These are phyloP conservation scores for Lepeophtheirus salmonis DNA, from an alignment of 1,140 invertebrate genomes.

Conservation along the genomic window DNA sequence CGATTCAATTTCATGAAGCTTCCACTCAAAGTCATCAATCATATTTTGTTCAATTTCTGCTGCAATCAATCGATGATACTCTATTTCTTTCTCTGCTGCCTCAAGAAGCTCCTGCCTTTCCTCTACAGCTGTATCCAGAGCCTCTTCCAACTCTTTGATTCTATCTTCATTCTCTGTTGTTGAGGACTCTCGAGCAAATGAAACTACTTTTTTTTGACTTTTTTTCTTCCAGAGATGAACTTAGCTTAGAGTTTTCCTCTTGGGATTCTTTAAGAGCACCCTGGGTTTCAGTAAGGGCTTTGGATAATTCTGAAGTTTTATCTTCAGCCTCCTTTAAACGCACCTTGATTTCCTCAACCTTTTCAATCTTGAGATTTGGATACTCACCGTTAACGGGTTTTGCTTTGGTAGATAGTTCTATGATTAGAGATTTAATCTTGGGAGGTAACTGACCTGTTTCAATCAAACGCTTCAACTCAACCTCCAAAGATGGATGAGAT, in stretches of 20 bases:
- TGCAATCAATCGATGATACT: conserved; percentile 15
- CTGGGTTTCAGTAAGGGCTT: not conserved
- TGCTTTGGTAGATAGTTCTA: not conserved
- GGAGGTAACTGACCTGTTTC: not conserved
- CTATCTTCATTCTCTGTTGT: not conserved
- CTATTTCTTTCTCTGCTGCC: conserved; percentile 11
- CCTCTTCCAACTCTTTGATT: conserved; percentile 11
- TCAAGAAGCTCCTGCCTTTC: conserved; percentile 17
- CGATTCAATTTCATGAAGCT: conserved; percentile 17
- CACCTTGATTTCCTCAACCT: not conserved
- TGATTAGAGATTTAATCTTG: not conserved
- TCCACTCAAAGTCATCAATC: conserved; percentile 18
- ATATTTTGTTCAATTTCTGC: conserved; percentile 9
- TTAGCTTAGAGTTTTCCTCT: not conserved
- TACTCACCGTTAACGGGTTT: not conserved
- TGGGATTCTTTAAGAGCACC: not conserved
- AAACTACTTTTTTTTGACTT: conserved; percentile 6
- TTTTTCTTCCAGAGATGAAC: not conserved
- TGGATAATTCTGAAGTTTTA: not conserved
- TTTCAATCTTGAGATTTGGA: not conserved
- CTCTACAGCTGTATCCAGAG: not conserved
- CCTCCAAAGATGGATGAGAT: not conserved
- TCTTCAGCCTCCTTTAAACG: not conserved
- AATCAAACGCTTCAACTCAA: not conserved
- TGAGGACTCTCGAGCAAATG: conserved; percentile 6